phyloP scores from a whole-genome alignment of 2,797 vertebrate species.

The Dryobates pubescens region DNA sequence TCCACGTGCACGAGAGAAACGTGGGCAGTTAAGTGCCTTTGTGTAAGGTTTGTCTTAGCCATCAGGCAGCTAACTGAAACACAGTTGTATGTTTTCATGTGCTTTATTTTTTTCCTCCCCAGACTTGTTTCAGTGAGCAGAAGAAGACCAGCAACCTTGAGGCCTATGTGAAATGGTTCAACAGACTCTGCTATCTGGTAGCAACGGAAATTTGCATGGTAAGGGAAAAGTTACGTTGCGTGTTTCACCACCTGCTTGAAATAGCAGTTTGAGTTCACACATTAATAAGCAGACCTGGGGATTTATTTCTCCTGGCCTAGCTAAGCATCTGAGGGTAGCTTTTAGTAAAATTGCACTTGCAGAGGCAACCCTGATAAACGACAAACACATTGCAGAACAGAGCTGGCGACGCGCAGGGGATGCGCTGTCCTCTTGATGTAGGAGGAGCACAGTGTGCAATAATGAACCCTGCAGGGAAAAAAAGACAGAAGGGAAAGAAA shows the following conservation, averaged over 20 bases:
- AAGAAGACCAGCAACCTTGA: slow-evolving; percentile 91
- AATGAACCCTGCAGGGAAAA: slow-evolving; percentile 60
- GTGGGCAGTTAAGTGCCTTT: background rate
- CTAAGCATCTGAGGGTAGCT: background rate
- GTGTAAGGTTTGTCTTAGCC: background rate
- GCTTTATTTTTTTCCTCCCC: background rate
- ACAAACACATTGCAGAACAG: background rate
- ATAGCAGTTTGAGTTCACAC: background rate
- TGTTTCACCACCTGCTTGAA: background rate
- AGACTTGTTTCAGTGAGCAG: slow-evolving; percentile 78
- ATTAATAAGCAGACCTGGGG: background rate
- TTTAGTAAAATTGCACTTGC: background rate
- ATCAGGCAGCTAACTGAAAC: background rate
- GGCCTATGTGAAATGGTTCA: slow-evolving; percentile 95
- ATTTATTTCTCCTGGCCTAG: slow-evolving; percentile 14
- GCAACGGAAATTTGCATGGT: slow-evolving; percentile 97
- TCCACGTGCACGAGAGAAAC: background rate
- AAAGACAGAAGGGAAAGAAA: background rate
- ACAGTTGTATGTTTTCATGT: background rate
- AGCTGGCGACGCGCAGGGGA: background rate
- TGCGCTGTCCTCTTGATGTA: background rate
- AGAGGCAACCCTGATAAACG: background rate
- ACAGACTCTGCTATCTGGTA: slow-evolving; percentile 91
- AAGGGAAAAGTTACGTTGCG: background rate
- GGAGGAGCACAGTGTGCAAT: slow-evolving; percentile 3